A percentile compares a stretch with the other conserved stretches of the same genome.
These are phyloP conservation scores for Temnothorax ravouxi DNA, from an alignment of 2,888 invertebrate species.

Conservation along the genomic window DNA sequence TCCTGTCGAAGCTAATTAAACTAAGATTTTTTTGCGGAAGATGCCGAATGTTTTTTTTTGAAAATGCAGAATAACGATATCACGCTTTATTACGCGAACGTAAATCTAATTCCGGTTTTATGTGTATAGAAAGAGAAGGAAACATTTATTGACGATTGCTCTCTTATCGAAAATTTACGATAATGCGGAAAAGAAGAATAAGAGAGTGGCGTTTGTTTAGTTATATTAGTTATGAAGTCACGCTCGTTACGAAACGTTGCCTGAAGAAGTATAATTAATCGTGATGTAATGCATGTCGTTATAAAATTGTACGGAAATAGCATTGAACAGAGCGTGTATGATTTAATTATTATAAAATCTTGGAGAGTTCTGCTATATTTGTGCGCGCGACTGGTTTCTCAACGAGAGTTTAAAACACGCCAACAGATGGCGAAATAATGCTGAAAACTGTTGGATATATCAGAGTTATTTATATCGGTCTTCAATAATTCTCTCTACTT, in stretches of 20 bases:
- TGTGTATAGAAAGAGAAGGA: background rate
- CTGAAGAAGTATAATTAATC: conserved; percentile 12
- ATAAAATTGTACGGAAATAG: conserved; percentile 1
- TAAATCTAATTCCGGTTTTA: background rate
- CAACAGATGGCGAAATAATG: conserved; percentile 36
- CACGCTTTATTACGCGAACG: background rate
- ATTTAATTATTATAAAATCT: conserved; percentile 13
- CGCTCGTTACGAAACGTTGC: background rate
- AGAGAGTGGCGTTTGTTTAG: background rate
- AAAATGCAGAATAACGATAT: background rate
- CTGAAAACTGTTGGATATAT: conserved; percentile 1
- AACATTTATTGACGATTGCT: background rate
- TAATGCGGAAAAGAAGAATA: background rate
- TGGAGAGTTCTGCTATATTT: conserved; percentile 11
- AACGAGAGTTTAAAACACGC: background rate
- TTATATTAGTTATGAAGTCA: conserved; percentile 19
- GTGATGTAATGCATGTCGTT: background rate
- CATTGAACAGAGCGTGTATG: background rate
- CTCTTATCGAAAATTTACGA: background rate
- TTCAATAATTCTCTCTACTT: conserved; percentile 8
- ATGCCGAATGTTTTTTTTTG: background rate
- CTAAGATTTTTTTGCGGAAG: background rate
- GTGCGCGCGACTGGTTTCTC: background rate
- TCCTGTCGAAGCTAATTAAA: background rate
- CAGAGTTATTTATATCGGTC: background rate